Percentiles rank a stretch among this genome's conserved stretches.
phyloP scores from a whole-genome alignment of 2,888 invertebrate species.

The Ptycholaimellus sp. region DNA sequence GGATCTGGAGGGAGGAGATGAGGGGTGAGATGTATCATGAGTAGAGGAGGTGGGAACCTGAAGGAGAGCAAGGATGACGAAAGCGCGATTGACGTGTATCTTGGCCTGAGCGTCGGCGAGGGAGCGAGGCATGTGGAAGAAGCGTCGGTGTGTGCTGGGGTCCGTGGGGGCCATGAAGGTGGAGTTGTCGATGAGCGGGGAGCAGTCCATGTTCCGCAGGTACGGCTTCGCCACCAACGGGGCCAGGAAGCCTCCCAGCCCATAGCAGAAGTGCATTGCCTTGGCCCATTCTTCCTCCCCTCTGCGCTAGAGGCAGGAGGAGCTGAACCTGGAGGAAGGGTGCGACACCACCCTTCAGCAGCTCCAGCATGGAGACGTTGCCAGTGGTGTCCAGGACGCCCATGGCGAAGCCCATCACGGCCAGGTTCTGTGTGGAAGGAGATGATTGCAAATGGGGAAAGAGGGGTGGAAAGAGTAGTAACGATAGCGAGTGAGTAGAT shows the following conservation, averaged over 20 bases:
- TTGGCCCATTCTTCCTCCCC: too few relatives aligned
- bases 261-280: conserved; percentile 33
- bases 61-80: conserved; percentile 30
- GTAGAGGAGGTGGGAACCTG: too few relatives aligned
- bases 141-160: neutral
- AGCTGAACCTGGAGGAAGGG: conserved; percentile 31
- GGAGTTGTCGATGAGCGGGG: conserved; percentile 3
- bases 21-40: too few relatives aligned
- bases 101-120: conserved; percentile 17
- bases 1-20: conserved; percentile 6
- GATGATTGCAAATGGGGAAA: too few relatives aligned
- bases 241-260: conserved; percentile 31
- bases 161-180: neutral
- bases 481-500: too few relatives aligned
- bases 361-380: conserved; percentile 30
- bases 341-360: conserved; percentile 29
- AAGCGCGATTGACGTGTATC: conserved; percentile 27
- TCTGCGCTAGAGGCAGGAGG: too few relatives aligned
- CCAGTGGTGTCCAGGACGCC: conserved; percentile 32
- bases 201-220: conserved; percentile 29
- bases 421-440: conserved; percentile 13
- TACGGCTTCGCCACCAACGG: conserved; percentile 32
- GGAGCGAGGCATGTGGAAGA: neutral
- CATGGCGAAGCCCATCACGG: conserved; percentile 33
- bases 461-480: too few relatives aligned